phyloP scores from a whole-genome alignment of 2,888 invertebrate genomes.

The Congeria kusceri region DNA sequence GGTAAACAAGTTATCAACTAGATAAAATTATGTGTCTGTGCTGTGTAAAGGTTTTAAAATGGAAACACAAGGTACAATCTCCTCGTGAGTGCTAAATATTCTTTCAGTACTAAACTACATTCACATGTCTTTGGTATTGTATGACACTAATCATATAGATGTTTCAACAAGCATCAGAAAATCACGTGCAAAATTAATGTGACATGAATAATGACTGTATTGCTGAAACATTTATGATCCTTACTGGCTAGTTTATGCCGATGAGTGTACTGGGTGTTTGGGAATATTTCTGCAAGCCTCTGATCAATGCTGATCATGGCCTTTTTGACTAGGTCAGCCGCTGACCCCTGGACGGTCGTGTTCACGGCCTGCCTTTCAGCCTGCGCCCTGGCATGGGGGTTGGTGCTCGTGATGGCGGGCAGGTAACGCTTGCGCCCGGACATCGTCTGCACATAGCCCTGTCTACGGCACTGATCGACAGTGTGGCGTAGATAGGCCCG shows the following conservation, averaged over 20 bases:
- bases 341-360: conserved; percentile 97
- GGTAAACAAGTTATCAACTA: no score
- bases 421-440: conserved; percentile 92
- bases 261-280: conserved; percentile 72
- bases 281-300: conserved; percentile 86
- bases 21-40: no score
- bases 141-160: no score
- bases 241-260: conserved; percentile 50
- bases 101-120: no score
- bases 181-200: no score
- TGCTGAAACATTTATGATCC: no score
- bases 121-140: no score
- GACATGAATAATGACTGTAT: no score
- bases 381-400: conserved; percentile 86
- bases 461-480: conserved; percentile 89
- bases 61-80: no score
- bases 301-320: conserved; percentile 93
- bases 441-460: conserved; percentile 94
- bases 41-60: no score
- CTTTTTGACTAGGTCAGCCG: conserved; percentile 96
- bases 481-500: conserved; percentile 88
- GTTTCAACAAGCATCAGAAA: no score
- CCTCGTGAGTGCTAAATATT: no score
- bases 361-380: conserved; percentile 98
- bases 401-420: conserved; percentile 89